Percentiles rank a stretch among this genome's conserved stretches.
phyloP scores from a whole-genome alignment of 2,888 invertebrate species.

The Trachelus iudaicus region DNA sequence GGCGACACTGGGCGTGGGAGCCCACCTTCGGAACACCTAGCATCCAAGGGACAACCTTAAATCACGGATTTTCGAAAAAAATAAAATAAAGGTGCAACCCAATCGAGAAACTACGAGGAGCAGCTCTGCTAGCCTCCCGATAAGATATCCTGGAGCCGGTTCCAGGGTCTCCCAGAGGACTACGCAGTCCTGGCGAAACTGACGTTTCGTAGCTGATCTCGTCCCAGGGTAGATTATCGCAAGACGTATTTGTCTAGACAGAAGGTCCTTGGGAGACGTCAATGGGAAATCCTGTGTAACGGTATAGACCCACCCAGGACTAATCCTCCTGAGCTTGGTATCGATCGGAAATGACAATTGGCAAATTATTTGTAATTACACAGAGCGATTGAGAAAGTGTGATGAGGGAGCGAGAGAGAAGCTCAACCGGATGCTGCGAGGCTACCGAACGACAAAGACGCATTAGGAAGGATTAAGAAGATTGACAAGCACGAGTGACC shows the following conservation, averaged over 20 bases:
- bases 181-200: neutral
- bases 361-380: neutral
- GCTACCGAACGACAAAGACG: neutral
- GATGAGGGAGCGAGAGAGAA: constrained; percentile 8
- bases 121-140: constrained; percentile 7
- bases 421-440: neutral
- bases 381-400: neutral
- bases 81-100: neutral
- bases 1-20: constrained; percentile 25
- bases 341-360: neutral
- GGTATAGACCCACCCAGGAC: neutral
- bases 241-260: neutral
- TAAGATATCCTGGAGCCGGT: constrained; percentile 4
- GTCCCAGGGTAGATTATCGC: neutral
- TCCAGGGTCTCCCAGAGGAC: neutral
- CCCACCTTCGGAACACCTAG: constrained; percentile 12
- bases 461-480: constrained; percentile 25
- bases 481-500: constrained; percentile 15
- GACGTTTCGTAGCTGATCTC: neutral
- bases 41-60: constrained; percentile 34
- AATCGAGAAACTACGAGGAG: constrained; percentile 11
- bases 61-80: constrained; percentile 36
- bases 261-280: neutral
- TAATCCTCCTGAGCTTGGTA: neutral
- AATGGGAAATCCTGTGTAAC: neutral